Evolutionary conservation across 1,140 invertebrate species (phyloP).

Genomic region (Cydia amplana): DNA sequence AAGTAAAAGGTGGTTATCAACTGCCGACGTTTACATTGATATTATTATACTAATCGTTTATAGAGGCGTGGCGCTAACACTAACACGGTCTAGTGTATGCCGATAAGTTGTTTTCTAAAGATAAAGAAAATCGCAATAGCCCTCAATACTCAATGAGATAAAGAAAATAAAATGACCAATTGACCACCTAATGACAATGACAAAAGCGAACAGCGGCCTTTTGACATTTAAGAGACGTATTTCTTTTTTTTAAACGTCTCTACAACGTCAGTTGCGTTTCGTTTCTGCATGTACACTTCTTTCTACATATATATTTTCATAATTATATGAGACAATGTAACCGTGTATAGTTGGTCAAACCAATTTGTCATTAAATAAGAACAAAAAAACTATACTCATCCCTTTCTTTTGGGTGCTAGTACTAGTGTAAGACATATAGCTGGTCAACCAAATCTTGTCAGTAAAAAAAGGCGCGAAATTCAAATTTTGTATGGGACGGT

Average conservation of each 20-base stretch:
- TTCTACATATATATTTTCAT: background rate
- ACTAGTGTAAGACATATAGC: too few species aligned
- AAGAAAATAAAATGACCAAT: constrained; percentile 15
- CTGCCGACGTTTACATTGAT: constrained; percentile 8
- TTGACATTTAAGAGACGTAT: background rate
- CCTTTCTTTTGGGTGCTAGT: too few species aligned
- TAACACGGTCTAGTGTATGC: constrained; percentile 15
- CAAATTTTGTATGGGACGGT: too few species aligned
- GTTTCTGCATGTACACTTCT: background rate
- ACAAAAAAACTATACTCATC: too few species aligned
- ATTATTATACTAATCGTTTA: constrained; percentile 7
- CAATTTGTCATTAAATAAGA: too few species aligned
- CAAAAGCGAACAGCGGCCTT: background rate
- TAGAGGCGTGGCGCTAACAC: constrained; percentile 19
- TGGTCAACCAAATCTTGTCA: too few species aligned
- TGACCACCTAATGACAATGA: constrained; percentile 9
- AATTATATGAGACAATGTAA: too few species aligned
- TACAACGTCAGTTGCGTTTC: constrained; percentile 1
- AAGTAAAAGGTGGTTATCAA: background rate
- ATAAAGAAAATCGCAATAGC: constrained; percentile 28
- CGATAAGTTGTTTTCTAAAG: constrained; percentile 23
- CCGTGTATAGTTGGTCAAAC: too few species aligned
- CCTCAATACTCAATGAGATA: background rate
- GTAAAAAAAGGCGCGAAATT: too few species aligned
- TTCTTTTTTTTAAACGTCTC: background rate